Evolutionary conservation across 1,140 invertebrate genomes (phyloP).

Genomic region (Asbolus verrucosus): DNA sequence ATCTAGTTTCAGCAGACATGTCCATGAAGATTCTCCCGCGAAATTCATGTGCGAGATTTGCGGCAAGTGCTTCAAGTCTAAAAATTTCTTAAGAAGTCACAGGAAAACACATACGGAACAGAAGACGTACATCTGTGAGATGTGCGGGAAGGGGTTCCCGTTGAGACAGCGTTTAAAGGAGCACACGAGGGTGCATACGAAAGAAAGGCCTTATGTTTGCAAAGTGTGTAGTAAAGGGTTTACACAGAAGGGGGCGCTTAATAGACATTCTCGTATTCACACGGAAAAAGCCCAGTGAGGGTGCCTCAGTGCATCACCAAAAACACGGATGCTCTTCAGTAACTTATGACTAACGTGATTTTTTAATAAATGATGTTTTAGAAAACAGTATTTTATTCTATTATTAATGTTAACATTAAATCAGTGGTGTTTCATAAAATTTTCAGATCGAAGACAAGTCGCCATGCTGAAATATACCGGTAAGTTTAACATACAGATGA

Average conservation of each 20-base stretch:
- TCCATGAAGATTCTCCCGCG: neutral
- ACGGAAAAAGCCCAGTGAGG: constrained; percentile 66
- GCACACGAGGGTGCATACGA: constrained; percentile 44
- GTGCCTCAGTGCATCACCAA: too few species aligned
- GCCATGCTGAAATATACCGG: too few species aligned
- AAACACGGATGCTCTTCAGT: too few species aligned
- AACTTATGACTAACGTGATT: too few species aligned
- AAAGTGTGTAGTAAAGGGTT: constrained; percentile 40
- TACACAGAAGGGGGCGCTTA: constrained; percentile 60
- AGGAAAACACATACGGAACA: constrained; percentile 23
- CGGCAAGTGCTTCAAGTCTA: neutral
- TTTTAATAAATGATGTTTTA: too few species aligned
- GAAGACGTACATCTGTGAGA: constrained; percentile 43
- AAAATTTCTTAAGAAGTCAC: neutral
- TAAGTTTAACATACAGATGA: too few species aligned
- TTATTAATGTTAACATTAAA: too few species aligned
- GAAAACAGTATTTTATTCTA: too few species aligned
- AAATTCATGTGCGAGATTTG: constrained; percentile 4
- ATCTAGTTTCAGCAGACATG: constrained; percentile 60
- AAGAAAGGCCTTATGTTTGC: constrained; percentile 39
- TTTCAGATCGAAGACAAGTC: too few species aligned
- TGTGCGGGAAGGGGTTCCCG: constrained; percentile 26
- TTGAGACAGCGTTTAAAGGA: constrained; percentile 24
- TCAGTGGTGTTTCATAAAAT: too few species aligned
- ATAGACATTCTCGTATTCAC: constrained; percentile 75